Evolutionary conservation across 2,888 invertebrate genomes (phyloP).

Genomic region (Cephus nigrinus): DNA sequence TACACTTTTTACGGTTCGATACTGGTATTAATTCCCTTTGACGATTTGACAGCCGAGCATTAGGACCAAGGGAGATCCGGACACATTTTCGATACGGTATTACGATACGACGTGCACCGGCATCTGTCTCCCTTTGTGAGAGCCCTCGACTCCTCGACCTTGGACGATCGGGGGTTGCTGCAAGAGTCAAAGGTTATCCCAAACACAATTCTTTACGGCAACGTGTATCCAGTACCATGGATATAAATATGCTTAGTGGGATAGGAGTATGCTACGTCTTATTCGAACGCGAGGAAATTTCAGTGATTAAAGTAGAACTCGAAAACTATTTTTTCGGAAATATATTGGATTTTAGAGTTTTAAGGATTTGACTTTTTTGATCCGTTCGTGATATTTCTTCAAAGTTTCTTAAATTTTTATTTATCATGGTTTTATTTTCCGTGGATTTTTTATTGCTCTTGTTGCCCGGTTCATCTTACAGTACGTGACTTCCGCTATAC

Average conservation of each 20-base stretch:
- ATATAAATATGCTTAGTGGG: background rate
- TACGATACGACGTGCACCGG: conserved; percentile 25
- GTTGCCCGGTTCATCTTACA: background rate
- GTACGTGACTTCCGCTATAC: background rate
- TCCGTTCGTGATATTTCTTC: background rate
- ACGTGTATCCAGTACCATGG: background rate
- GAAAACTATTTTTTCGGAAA: too few relatives aligned
- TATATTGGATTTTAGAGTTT: background rate
- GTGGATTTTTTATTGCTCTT: background rate
- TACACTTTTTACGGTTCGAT: conserved; percentile 51
- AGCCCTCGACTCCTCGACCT: background rate
- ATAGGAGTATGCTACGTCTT: background rate
- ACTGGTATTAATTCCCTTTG: conserved; percentile 54
- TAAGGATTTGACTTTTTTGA: background rate
- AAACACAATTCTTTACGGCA: background rate
- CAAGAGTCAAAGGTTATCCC: background rate
- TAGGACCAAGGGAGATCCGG: background rate
- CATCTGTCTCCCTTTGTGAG: conserved; percentile 7
- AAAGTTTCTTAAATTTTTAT: background rate
- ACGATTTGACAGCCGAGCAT: conserved; percentile 49
- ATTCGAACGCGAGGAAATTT: too few relatives aligned
- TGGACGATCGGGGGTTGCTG: background rate
- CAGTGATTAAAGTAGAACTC: too few relatives aligned
- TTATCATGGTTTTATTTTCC: background rate
- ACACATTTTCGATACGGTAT: conserved; percentile 16